Base-by-base conservation (phyloP, 2,113 vertebrate genomes). In the Chaetorhynchus papuensis region DNA sequence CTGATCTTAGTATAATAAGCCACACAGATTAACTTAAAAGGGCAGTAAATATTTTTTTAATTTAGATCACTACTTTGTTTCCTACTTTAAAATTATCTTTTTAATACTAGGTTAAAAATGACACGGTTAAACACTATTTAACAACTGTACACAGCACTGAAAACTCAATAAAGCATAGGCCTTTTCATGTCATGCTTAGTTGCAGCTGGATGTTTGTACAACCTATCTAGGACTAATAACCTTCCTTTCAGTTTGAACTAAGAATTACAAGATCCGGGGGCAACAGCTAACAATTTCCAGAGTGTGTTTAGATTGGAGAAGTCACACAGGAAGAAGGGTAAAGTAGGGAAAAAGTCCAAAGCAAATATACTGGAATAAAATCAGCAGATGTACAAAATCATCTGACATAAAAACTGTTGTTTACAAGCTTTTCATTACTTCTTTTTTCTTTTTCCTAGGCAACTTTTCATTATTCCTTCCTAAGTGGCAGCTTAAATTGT, bases 271-370 rank as follows among this genome's bases (percentile, higher is more conserved):
- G 50, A 91, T 95, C 75, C 82, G 90, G 75, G 16, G 79, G 75
- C 39, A 95, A 86, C 52, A 88, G 60, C 63, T 80, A 95, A 93
- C 82, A 77, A 91, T 85, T 95, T 95, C 88, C 88, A 96, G 71
- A 88, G 56, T 37, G 4, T 92, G 78, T 94, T 96, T 96, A 79
- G 82, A 66, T 83, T 96, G 87, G 92, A 86, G 24, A 88, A 92
- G 64, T 83, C 39, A 86, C 85, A 92, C 47, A 83, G 94, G 88
- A 90, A 88, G 94, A 90, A 88, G 75, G 79, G 68, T 90, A 91
- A 84, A 96, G 57, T 15, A 80, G 47, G 71, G 56, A 50, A 83
- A 56, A 83, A 44, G 20, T 81, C 85, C 94, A 96, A 94, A 94
- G 60, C 33, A 91, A 96, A 86, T 60, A 92, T 6, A 77, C 27